Evolutionary conservation across 37 sponge, comb jelly and placozoan species (phyloP).

Genomic region (Cladorhizidae sp.): DNA sequence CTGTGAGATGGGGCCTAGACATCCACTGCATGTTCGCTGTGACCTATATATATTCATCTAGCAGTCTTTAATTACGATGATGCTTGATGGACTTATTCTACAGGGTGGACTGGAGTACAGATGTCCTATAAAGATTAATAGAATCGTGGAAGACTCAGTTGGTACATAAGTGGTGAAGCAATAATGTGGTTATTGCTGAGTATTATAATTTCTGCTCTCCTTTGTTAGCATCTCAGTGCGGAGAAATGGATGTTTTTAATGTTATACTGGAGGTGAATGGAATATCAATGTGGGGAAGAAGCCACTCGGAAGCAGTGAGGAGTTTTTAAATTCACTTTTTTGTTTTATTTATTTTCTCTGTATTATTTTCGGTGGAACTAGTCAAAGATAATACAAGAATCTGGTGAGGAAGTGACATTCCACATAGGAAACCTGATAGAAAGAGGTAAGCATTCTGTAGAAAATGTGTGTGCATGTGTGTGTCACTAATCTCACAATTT

Average conservation of each 20-base stretch:
- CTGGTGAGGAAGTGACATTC: conserved; percentile 20
- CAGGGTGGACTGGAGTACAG: conserved; percentile 79
- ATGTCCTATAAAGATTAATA: conserved; percentile 75
- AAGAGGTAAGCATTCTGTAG: too few species aligned
- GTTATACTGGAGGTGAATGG: conserved; percentile 35
- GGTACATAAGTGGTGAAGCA: conserved; percentile 6
- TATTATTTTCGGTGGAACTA: not conserved
- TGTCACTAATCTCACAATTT: too few species aligned
- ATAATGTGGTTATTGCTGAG: not conserved
- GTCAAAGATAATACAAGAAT: conserved; percentile 2
- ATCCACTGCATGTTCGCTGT: too few species aligned
- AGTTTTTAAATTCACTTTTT: too few species aligned
- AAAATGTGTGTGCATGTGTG: too few species aligned
- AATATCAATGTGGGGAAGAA: conserved; percentile 31
- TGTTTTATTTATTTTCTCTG: too few species aligned
- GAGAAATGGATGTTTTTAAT: conserved; percentile 8
- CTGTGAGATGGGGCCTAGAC: too few species aligned
- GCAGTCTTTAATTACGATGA: too few species aligned
- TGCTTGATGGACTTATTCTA: conserved; percentile 18
- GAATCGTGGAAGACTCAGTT: conserved; percentile 68
- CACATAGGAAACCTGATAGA: not conserved
- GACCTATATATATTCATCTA: too few species aligned
- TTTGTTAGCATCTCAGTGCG: conserved; percentile 3
- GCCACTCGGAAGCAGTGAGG: conserved; percentile 54
- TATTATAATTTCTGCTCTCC: not conserved